Conservation (phyloP, 2,797 vertebrate species). For the Poeciliopsis gracilis region DNA sequence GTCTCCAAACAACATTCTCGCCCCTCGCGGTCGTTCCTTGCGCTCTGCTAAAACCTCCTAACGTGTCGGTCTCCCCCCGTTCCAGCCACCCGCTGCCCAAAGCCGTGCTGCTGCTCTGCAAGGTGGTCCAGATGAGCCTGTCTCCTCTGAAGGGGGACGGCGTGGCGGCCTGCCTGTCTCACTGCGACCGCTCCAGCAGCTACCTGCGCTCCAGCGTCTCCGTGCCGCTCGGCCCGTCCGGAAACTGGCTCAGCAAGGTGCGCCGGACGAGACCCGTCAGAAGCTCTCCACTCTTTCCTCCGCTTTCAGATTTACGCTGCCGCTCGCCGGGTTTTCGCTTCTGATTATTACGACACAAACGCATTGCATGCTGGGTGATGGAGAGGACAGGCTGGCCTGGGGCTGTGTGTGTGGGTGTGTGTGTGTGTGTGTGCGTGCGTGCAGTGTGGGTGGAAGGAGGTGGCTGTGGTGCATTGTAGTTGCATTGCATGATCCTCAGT, state of each 20-base stretch:
- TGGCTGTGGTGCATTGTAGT: conserved; percentile 99
- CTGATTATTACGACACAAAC: not conserved
- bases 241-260: conserved; percentile 88
- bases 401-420: no score
- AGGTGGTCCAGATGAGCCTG: conserved; percentile 90
- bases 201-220: conserved; percentile 90
- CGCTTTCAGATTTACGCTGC: conserved; percentile 4
- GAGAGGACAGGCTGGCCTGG: conserved; percentile 15
- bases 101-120: conserved; percentile 88
- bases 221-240: conserved; percentile 81
- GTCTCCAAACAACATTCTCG: no score
- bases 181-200: conserved; percentile 91
- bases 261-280: not conserved
- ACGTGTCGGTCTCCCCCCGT: conserved; percentile 8
- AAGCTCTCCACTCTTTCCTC: not conserved
- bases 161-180: conserved; percentile 81
- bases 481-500: conserved; percentile 96
- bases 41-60: no score
- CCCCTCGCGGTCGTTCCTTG: no score
- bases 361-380: conserved; percentile 32
- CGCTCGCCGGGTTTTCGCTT: not conserved
- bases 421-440: conserved; percentile 1
- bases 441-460: conserved; percentile 77
- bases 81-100: conserved; percentile 90
- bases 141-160: conserved; percentile 89